phyloP scores from a whole-genome alignment of 2,113 vertebrate genomes.

The Ancistrus triradiatus region DNA sequence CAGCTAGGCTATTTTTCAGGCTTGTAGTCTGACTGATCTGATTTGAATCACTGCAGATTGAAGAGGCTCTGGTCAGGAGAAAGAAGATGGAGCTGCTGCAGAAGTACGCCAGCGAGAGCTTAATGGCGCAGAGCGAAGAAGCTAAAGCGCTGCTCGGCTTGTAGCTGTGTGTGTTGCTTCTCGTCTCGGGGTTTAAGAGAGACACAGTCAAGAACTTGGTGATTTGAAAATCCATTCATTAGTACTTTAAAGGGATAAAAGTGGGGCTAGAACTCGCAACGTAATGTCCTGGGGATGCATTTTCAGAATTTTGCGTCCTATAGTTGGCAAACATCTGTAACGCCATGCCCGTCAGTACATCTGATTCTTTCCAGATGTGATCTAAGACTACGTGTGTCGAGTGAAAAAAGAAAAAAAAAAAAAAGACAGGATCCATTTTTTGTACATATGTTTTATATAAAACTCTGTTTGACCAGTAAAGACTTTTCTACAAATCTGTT shows the following conservation, averaged over 20 bases:
- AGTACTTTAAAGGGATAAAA: too few species aligned
- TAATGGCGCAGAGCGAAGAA: conserved; percentile 93
- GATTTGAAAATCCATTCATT: too few species aligned
- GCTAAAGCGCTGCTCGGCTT: conserved; percentile 84
- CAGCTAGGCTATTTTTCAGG: too few species aligned
- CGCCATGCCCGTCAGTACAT: too few species aligned
- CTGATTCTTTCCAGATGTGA: too few species aligned
- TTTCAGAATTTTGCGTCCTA: too few species aligned
- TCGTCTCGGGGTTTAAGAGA: too few species aligned
- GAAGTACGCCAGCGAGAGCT: conserved; percentile 92
- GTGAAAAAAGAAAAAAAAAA: too few species aligned
- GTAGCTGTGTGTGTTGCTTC: conserved; percentile 49
- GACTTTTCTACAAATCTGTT: conserved; percentile 33
- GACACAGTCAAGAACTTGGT: too few species aligned
- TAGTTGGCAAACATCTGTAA: too few species aligned
- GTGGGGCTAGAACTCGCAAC: too few species aligned
- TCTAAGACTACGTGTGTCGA: too few species aligned
- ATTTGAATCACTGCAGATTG: conserved; percentile 72
- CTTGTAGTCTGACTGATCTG: background rate
- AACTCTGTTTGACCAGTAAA: conserved; percentile 39
- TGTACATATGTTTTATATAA: conserved; percentile 50
- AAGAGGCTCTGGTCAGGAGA: conserved; percentile 87
- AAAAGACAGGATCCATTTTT: background rate
- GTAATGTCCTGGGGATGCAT: background rate
- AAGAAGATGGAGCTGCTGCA: conserved; percentile 98